These are phyloP conservation scores for Machimus rusticus DNA, from an alignment of 2,888 invertebrate genomes.

Conservation along the genomic window DNA sequence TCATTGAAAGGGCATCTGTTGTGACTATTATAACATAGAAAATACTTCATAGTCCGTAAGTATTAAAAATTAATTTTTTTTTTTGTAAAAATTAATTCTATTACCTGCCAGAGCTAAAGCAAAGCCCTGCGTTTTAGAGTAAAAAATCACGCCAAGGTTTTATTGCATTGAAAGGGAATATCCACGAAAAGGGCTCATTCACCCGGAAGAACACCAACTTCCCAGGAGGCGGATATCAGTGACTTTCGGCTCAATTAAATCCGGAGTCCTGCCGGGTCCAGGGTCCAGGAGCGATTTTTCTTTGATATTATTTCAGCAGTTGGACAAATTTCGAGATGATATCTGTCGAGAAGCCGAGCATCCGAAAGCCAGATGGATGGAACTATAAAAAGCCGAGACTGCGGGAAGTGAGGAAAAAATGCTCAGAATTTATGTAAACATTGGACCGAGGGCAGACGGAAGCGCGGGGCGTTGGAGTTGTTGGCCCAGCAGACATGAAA, in stretches of 20 bases:
- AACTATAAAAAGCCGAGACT: background rate
- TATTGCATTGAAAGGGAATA: background rate
- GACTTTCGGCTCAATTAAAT: background rate
- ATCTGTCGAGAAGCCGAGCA: background rate
- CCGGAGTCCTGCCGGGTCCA: background rate
- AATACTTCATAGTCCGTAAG: too few species aligned
- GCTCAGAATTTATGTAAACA: background rate
- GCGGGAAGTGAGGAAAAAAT: background rate
- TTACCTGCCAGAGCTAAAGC: too few species aligned
- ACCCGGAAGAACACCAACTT: background rate
- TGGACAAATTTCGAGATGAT: background rate
- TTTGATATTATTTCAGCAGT: background rate
- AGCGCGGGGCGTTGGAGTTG: background rate
- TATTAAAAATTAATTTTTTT: too few species aligned
- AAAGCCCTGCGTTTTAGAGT: too few species aligned
- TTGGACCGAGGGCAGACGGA: background rate
- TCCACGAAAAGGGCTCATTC: background rate
- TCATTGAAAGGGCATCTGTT: too few species aligned
- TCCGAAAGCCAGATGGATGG: background rate
- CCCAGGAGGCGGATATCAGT: background rate
- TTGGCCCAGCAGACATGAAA: constrained; percentile 19
- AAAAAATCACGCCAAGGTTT: background rate
- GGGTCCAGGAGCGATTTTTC: background rate
- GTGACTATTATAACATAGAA: too few species aligned
- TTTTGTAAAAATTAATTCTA: too few species aligned